These are phyloP conservation scores for Anableps anableps DNA, from an alignment of 2,797 vertebrate genomes.

Conservation along the genomic window DNA sequence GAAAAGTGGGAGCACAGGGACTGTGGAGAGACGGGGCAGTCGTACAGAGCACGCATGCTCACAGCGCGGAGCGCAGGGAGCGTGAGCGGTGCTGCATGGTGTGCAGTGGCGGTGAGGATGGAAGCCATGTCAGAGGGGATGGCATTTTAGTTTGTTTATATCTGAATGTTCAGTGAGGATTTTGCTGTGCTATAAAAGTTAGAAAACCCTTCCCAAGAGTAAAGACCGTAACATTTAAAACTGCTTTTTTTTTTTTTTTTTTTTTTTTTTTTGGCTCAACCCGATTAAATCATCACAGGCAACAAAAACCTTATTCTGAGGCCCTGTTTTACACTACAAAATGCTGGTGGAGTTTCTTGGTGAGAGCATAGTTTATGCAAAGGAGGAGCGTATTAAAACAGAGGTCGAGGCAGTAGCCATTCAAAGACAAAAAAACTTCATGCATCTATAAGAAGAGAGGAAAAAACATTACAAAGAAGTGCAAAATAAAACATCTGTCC, in stretches of 20 bases:
- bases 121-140: constrained; percentile 35
- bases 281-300: background rate
- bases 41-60: constrained; percentile 1
- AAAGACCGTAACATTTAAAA: background rate
- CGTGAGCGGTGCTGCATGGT: constrained; percentile 34
- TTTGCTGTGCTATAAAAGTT: background rate
- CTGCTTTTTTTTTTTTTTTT: constrained; percentile 3
- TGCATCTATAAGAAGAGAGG: constrained; percentile 21
- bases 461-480: constrained; percentile 12
- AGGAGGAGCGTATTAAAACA: constrained; percentile 27
- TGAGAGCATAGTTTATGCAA: constrained; percentile 20
- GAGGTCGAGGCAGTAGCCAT: constrained; percentile 22
- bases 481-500: constrained; percentile 14
- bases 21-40: constrained; percentile 41
- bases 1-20: constrained; percentile 58
- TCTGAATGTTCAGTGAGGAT: background rate
- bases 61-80: constrained; percentile 33
- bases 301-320: constrained; percentile 18
- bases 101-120: constrained; percentile 46
- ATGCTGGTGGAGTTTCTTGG: constrained; percentile 22
- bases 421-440: constrained; percentile 19
- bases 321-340: constrained; percentile 9
- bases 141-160: constrained; percentile 9
- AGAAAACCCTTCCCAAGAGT: background rate
- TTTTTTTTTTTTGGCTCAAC: constrained; percentile 1